Conservation (phyloP, 2,888 invertebrate genomes). For the Epinotia nisella region DNA sequence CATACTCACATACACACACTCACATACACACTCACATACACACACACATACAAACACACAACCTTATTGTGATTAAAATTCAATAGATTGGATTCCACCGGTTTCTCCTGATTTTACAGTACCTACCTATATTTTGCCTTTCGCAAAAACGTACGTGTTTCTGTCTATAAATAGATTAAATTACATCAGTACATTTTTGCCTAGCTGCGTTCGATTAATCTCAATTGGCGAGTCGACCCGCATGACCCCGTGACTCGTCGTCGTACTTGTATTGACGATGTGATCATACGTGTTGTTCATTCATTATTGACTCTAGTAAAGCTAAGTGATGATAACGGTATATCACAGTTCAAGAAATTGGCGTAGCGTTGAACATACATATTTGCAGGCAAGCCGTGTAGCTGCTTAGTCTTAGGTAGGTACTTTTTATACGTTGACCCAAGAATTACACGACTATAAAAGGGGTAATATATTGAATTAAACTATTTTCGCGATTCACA, state of each 20-base stretch:
- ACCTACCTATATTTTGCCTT: not conserved
- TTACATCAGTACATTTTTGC: conserved; percentile 17
- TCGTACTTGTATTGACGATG: conserved; percentile 23
- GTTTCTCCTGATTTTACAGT: no score
- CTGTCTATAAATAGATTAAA: not conserved
- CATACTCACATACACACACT: no score
- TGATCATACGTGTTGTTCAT: conserved; percentile 27
- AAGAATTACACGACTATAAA: no score
- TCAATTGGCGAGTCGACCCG: conserved; percentile 34
- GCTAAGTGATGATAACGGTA: conserved; percentile 3
- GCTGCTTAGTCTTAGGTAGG: no score
- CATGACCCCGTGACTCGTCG: conserved; percentile 33
- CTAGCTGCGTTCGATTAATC: conserved; percentile 29
- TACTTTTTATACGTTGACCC: no score
- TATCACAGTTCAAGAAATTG: not conserved
- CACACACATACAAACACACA: no score
- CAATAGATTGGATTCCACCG: no score
- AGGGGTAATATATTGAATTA: no score
- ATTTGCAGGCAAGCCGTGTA: no score
- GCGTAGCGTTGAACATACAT: not conserved
- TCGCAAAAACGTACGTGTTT: not conserved
- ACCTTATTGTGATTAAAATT: no score
- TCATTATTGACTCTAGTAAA: conserved; percentile 4
- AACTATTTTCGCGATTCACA: no score
- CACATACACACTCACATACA: no score